Evolutionary conservation across 2,888 invertebrate genomes (phyloP).

Genomic region (Muschampia plurimacula): DNA sequence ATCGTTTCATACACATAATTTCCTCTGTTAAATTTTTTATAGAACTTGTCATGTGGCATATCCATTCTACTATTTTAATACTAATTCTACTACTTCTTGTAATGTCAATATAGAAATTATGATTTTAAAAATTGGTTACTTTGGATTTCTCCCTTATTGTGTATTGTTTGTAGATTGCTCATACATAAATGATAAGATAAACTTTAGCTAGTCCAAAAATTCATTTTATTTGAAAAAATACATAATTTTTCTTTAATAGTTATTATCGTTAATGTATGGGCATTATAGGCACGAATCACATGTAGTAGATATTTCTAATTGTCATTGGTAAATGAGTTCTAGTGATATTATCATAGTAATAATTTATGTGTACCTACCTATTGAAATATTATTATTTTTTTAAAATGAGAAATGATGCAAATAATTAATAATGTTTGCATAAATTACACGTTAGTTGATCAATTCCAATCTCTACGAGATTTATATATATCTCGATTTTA

Average conservation of each 20-base stretch:
- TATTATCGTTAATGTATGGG: slow-evolving; percentile 12
- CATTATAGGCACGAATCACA: slow-evolving; percentile 10
- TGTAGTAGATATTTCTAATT: not conserved
- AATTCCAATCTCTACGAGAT: too few species aligned
- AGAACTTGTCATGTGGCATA: slow-evolving; percentile 37
- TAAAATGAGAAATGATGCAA: too few species aligned
- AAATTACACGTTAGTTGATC: too few species aligned
- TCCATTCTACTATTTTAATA: slow-evolving; percentile 38
- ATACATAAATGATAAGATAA: slow-evolving; percentile 47
- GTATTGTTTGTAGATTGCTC: slow-evolving; percentile 37
- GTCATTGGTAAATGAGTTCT: not conserved
- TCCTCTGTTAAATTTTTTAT: not conserved
- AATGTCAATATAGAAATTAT: not conserved
- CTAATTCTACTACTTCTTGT: not conserved
- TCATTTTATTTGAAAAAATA: too few species aligned
- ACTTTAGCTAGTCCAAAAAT: slow-evolving; percentile 7
- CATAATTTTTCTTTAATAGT: not conserved
- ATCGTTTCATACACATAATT: not conserved
- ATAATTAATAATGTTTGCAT: too few species aligned
- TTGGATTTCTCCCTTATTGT: slow-evolving; percentile 50
- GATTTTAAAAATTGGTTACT: not conserved
- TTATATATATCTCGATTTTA: too few species aligned
- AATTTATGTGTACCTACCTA: not conserved
- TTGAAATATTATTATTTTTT: too few species aligned
- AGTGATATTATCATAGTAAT: not conserved